A percentile compares a stretch with the other conserved stretches of the same genome.
Evolutionary conservation across 2,888 invertebrate species (phyloP).

Genomic region (Microplitis manilae): DNA sequence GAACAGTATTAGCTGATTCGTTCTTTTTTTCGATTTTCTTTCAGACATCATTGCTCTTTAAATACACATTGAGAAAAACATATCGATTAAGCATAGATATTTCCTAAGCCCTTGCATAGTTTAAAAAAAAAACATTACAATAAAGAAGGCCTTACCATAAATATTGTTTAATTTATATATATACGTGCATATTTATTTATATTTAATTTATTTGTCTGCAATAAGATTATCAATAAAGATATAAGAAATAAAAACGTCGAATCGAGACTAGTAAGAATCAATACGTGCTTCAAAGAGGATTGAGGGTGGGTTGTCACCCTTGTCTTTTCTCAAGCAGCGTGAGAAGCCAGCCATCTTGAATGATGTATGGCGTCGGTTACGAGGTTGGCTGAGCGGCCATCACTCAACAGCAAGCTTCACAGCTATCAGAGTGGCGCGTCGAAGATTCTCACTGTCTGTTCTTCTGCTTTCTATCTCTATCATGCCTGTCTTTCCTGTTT

Average conservation of each 20-base stretch:
- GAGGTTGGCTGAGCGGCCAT: constrained; percentile 75
- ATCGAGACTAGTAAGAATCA: constrained; percentile 40
- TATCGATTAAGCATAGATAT: too few species aligned
- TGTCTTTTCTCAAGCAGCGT: constrained; percentile 62
- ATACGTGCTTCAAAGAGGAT: constrained; percentile 16
- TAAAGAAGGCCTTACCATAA: too few species aligned
- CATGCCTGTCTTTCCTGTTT: constrained; percentile 25
- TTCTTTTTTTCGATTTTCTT: too few species aligned
- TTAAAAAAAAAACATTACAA: too few species aligned
- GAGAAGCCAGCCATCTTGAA: constrained; percentile 73
- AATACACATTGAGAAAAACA: too few species aligned
- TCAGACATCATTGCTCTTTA: too few species aligned
- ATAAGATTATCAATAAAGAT: constrained; percentile 44
- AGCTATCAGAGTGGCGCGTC: constrained; percentile 60
- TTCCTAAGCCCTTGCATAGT: too few species aligned
- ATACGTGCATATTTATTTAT: too few species aligned
- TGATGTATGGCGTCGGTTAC: constrained; percentile 76
- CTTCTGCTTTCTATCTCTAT: constrained; percentile 44
- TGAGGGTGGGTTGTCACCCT: constrained; percentile 66
- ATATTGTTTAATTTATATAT: too few species aligned
- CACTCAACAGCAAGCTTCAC: constrained; percentile 71
- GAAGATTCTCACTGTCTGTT: constrained; percentile 56
- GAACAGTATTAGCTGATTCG: too few species aligned
- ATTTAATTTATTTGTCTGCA: background rate
- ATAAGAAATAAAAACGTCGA: constrained; percentile 24